Base-by-base conservation (phyloP, 2,888 invertebrate species). In the Drosophila fungiperda region DNA sequence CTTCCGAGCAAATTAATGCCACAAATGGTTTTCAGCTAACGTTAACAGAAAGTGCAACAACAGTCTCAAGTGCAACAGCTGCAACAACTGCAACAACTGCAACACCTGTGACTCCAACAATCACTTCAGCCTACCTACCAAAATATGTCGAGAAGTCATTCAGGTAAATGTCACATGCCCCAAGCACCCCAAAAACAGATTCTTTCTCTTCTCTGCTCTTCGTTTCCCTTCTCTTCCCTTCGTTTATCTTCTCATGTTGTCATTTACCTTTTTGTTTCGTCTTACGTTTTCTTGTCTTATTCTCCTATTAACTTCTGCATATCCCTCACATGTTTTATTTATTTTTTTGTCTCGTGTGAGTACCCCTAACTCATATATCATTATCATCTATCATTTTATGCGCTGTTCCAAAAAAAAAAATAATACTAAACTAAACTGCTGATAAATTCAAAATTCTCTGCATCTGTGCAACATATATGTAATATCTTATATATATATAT, bases 101-200 rank as follows among this genome's bases (percentile, higher is more conserved):
- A 58, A 65, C 68, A 65, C 38, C 68, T 15, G 23, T 23, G 54
- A 33, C 59, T 23, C 53, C 64, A 52, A 60, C 60, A 38, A 54
- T n/a, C 64, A 64, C 38, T 40, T 65, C 76, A 49, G 81, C 84
- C 78, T 89, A 92, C 91, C 92, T 92, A 89, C 91, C 92, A 92
- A 93, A 92, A 92, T 91, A 88, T 91, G 93, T 92, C 91, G 93
- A 91, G 92, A 93, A 93, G 93, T 93, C 93, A 92, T 93, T 92
- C 93, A 93, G 93, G 93, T 93, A 93, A 93, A 90, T 92, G 76
- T 82, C 76, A 45, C 45, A 45, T 45, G 45, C 1, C 45, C 45
- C 20, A 45, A 15, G 15, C 45, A 23, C 8, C 15, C 12, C 12
- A 8, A 11, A 23, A 45, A 23, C 23, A 3, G 23, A 4, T 45